Evolutionary conservation across 2,113 vertebrate genomes (phyloP), one percentile per base, ranked within the genome.

Genomic region (Corapipo altera): DNA sequence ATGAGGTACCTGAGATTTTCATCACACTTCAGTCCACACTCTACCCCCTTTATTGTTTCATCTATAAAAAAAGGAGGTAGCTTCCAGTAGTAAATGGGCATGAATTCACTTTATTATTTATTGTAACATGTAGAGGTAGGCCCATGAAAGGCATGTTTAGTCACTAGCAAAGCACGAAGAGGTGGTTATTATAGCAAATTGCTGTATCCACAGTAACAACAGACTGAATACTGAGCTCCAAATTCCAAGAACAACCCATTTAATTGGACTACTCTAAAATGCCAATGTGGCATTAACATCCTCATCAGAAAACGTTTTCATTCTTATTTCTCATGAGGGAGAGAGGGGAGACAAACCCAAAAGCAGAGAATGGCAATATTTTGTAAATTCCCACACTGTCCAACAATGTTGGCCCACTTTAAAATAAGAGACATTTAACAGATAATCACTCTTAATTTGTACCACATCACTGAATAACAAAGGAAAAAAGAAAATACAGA

Each of bases 121-220:
- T 59, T 44, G 55, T 3, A 39, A 64, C 4, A 19, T 13, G 9
- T 46, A 33, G 72, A 76, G 76, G 32, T 35, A 44, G 32, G 74
- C 17, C 30, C 4, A 8, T 6, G n/a, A 49, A 88, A 65, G 82
- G 54, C 75, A 54, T 43, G 8, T 52, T 37, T 9, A 62, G 37
- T 21, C 66, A 64, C 27, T 41, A 37, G 69, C 55, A 79, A 58
- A 91, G 18, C 32, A 74, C 0, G 1, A 76, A 93, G 35, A 49
- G 59, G 80, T 69, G 49, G 64, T 57, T 75, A 72, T 77, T 62
- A 62, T 10, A 84, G 83, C 93, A 73, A 61, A 84, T 16, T 22
- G 52, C 55, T 1, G 67, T 94, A 95, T 93, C 93, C 97, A 97
- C 72, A 89, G 92, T 85, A 93, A 96, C 69, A 49, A 64, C 39